phyloP scores from a whole-genome alignment of 2,113 vertebrate species.

The Macquaria ambigua region DNA sequence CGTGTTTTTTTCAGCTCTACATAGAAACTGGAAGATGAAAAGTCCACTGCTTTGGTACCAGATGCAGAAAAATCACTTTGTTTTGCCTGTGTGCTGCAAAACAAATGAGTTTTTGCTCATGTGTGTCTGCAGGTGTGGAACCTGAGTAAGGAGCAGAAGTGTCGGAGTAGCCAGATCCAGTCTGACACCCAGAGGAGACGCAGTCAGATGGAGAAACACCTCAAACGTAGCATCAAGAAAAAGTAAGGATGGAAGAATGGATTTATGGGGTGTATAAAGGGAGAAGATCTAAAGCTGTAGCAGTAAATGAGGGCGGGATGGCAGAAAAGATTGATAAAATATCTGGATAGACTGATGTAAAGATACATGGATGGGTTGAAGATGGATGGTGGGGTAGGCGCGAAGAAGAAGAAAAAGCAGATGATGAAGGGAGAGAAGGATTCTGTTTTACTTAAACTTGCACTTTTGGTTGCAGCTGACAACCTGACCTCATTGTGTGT shows the following conservation, averaged over 20 bases:
- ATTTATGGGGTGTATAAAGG: background rate
- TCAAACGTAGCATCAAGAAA: slow-evolving; percentile 82
- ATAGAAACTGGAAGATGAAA: background rate
- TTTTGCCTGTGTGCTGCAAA: background rate
- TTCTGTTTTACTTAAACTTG: background rate
- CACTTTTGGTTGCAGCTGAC: background rate
- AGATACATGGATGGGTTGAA: too few species aligned
- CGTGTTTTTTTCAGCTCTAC: background rate
- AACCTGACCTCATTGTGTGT: background rate
- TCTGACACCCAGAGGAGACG: slow-evolving; percentile 81
- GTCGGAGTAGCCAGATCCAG: slow-evolving; percentile 76
- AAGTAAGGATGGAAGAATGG: slow-evolving; percentile 69
- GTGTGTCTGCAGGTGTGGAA: slow-evolving; percentile 77
- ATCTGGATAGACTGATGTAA: background rate
- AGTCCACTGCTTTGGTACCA: background rate
- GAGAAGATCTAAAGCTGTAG: background rate
- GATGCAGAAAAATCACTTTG: background rate
- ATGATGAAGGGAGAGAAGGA: background rate
- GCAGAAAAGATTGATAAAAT: background rate
- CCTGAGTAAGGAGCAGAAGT: slow-evolving; percentile 86
- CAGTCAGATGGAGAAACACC: slow-evolving; percentile 80
- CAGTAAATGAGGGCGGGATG: background rate
- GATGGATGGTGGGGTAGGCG: background rate
- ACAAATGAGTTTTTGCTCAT: background rate
- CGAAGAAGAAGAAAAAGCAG: background rate